Conservation (phyloP, 2,888 invertebrate genomes). For the Automeris io region DNA sequence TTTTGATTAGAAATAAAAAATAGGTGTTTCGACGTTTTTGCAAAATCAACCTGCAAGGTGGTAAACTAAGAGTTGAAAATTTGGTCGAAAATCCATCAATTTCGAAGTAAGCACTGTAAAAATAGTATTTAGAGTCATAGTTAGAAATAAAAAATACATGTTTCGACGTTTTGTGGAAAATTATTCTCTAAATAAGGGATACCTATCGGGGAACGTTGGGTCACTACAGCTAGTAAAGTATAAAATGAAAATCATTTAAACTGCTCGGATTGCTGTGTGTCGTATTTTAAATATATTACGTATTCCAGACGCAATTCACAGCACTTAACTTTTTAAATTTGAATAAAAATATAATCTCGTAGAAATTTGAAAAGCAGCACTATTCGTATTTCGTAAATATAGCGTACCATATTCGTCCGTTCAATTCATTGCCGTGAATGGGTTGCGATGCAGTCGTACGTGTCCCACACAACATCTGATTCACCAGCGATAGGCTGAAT, state of each 20-base stretch:
- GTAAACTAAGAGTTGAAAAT: no score
- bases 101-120: no score
- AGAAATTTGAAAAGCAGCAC: constrained; percentile 41
- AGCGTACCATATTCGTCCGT: constrained; percentile 43
- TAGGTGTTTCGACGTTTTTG: no score
- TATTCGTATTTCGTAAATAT: constrained; percentile 48
- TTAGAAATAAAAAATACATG: no score
- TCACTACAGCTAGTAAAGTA: not conserved
- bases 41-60: no score
- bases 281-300: not conserved
- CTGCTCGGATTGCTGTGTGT: not conserved
- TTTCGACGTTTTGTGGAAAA: no score
- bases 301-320: constrained; percentile 13
- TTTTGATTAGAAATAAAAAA: no score
- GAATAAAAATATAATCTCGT: constrained; percentile 54
- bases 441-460: constrained; percentile 38
- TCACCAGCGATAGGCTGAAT: constrained; percentile 53
- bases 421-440: constrained; percentile 43
- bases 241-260: not conserved
- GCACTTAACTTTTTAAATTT: constrained; percentile 30
- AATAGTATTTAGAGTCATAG: no score
- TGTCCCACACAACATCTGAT: constrained; percentile 44
- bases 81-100: no score
- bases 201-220: no score
- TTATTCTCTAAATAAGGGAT: no score